Percentiles rank a stretch among this genome's conserved stretches.
phyloP scores from a whole-genome alignment of 2,797 vertebrate species.

The Octomys mimax region DNA sequence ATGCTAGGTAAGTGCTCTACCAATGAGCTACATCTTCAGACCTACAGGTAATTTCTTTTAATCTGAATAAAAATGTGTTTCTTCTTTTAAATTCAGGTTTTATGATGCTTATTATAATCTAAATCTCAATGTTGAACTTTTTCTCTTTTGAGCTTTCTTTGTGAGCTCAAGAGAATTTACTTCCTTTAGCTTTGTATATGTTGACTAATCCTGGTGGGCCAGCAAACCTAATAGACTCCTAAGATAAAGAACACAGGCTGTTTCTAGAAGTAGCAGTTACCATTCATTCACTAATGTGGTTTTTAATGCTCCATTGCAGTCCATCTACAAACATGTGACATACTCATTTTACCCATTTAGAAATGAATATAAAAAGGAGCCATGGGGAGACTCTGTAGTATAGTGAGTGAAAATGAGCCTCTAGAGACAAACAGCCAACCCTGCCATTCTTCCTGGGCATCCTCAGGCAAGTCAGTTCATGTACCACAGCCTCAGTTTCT shows the following conservation, averaged over 20 bases:
- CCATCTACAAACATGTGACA: conserved; percentile 46
- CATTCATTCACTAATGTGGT: neutral
- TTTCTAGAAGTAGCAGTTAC: conserved; percentile 5
- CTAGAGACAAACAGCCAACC: neutral
- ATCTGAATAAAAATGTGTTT: conserved; percentile 41
- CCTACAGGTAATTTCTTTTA: neutral
- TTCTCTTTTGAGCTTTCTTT: conserved; percentile 22
- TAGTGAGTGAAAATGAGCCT: neutral
- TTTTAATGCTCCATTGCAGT: conserved; percentile 24
- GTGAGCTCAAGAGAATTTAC: neutral
- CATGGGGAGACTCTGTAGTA: neutral
- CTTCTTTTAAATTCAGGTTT: conserved; percentile 8
- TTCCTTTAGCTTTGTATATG: neutral
- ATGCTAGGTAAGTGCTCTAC: neutral
- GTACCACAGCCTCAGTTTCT: conserved; percentile 9
- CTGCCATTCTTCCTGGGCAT: neutral
- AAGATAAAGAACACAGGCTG: neutral
- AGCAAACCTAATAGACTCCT: neutral
- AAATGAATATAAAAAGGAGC: conserved; percentile 6
- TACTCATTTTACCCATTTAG: conserved; percentile 12
- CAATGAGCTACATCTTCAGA: neutral
- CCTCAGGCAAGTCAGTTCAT: conserved; percentile 8
- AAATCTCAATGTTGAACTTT: conserved; percentile 37
- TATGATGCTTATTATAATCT: conserved; percentile 51
- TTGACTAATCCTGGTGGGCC: neutral